Evolutionary conservation across 2,797 vertebrate species (phyloP), one percentile per base, ranked within the genome.

Genomic region (Halcyon leucocephala): DNA sequence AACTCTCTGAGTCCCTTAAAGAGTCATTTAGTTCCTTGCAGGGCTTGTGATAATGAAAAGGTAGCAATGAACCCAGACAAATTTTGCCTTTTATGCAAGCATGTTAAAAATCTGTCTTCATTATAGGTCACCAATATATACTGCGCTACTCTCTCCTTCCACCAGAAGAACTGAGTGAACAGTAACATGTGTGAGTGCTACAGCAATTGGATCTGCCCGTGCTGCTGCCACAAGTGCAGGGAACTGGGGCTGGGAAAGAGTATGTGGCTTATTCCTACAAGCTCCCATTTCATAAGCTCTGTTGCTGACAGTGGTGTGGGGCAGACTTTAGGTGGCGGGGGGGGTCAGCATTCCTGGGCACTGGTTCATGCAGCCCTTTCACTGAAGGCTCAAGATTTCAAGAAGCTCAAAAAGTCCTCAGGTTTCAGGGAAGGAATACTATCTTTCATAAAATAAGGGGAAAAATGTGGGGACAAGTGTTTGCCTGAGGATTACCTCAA

Each of bases 401-500:
- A 39, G 65, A 73, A 82, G 65, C 49, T 76, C 82, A 61, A 66
- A 64, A 72, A 35, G 22, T 31, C 42, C 22, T 83, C 42, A 22
- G 31, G 37, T 90, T 73, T 90, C 55, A 69, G 44, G 39, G 49
- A 74, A 64, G 37, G 84, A 87, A 72, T 46, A 83, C 15, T 21
- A 76, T 26, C 71, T 83, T 82, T 76, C 67, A 76, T 78, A 66
- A 72, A 94, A 72, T 3, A 52, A 28, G 18, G 69, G 72, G 24
- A 0, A 6, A 87, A 86, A 80, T 42, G 51, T 11, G 8, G 57
- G 58, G 18, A 79, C 37, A 31, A n/a, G 46, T 62, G 69, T 96
- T 90, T 94, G 86, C 79, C 54, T 52, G 80, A 85, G 88, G 93
- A 95, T 92, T 84, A 90, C 70, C 82, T 91, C 92, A 95, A 93